These are phyloP conservation scores for Diploptera punctata DNA, from an alignment of 2,888 invertebrate species.

Conservation along the genomic window DNA sequence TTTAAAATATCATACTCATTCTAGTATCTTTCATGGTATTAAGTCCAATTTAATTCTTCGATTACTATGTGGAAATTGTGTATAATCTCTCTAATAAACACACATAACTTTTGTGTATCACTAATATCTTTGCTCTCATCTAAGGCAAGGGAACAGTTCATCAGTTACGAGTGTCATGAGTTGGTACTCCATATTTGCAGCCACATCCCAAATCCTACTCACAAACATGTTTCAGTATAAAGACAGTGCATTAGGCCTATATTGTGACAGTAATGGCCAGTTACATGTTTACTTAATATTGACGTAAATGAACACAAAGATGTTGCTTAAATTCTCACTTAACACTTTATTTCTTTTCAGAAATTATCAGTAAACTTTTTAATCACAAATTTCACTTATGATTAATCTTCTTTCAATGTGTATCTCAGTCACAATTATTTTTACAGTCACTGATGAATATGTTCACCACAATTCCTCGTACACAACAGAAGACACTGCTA, in stretches of 20 bases:
- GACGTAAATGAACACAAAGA: too few species aligned
- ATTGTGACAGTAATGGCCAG: too few species aligned
- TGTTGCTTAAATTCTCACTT: too few species aligned
- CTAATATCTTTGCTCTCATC: not conserved
- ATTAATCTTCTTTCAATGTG: too few species aligned
- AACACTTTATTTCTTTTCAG: too few species aligned
- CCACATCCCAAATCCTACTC: not conserved
- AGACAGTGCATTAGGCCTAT: not conserved
- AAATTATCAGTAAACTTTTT: too few species aligned
- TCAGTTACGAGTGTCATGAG: not conserved
- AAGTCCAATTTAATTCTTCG: not conserved
- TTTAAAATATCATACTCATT: not conserved
- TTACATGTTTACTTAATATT: too few species aligned
- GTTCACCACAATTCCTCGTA: too few species aligned
- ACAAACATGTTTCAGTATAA: not conserved
- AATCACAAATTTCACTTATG: too few species aligned
- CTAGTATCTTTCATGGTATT: not conserved
- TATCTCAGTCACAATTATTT: too few species aligned
- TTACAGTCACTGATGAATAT: too few species aligned
- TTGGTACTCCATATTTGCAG: not conserved
- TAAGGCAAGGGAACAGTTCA: not conserved
- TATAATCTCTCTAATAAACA: not conserved
- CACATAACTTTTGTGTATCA: not conserved
- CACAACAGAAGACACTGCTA: too few species aligned
- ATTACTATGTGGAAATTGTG: not conserved